Base-by-base conservation (phyloP, 2,113 vertebrate species). In the Campylomormyrus tamandua region DNA sequence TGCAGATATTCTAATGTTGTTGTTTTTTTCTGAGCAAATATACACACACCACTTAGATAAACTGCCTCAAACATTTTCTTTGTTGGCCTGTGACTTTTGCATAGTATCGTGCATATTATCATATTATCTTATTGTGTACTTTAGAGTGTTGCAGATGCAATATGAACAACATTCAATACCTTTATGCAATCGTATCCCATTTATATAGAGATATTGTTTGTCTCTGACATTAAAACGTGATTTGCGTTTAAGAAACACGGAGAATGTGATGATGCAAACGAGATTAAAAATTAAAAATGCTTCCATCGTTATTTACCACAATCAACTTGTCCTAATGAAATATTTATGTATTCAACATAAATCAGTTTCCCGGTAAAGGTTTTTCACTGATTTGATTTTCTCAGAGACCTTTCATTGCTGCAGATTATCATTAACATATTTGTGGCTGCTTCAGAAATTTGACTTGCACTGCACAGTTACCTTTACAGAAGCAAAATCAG, bases 301-400 rank as follows among this genome's bases (percentile, higher is more conserved):
- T 92, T 90, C 90, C 88, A 93, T 94, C 91, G 92, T 90, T 92
- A 94, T 94, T 93, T 94, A 92, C 92, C 93, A 92, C 91, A 92
- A 92, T 92, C 90, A 91, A 90, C 91, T 93, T 92, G 90, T 92
- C 91, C 88, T 85, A 93, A 94, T 95, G 88, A 93, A 94, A 95
- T 93, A 95, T 95, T 91, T 62, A 93, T 92, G 92, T 88, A 50
- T 39, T 2, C 1, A 84, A 88, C 85, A 85, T 70, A 48, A 91
- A 89, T 49, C 77, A 88, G 48, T 46, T 39, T 80, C 77, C 53
- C 53, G 31, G 90, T 92, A 90, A 83, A 90, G 87, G 84, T 39
- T 46, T 84, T 45, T 66, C 4, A 87, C 50, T 74, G 74, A 84
- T 88, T 83, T 42, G 52, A 90, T 50, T 6, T 48, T 77, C 46